A percentile compares a stretch with the other conserved stretches of the same genome.
Conservation (phyloP, 2,888 invertebrate genomes). For the Morinoia aosen region DNA sequence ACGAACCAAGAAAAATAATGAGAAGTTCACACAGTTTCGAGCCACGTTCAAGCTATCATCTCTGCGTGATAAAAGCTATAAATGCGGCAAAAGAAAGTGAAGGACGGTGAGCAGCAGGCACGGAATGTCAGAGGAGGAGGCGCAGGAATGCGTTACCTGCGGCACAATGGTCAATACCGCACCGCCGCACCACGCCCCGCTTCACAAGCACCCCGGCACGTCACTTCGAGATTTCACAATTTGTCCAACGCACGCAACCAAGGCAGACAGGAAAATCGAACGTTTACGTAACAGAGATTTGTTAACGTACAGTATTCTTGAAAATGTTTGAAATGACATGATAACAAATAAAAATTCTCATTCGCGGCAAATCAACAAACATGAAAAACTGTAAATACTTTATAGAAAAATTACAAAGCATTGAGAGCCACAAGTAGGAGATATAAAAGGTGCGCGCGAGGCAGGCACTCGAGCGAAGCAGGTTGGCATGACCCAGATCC, state of each 20-base stretch:
- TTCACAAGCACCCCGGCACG: background rate
- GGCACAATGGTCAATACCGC: background rate
- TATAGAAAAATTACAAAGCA: background rate
- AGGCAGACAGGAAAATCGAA: background rate
- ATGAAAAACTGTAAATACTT: too few species aligned
- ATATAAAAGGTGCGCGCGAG: background rate
- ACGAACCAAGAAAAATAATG: background rate
- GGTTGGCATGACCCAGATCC: conserved; percentile 6
- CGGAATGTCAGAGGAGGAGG: background rate
- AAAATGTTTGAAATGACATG: background rate
- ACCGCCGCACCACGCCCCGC: background rate
- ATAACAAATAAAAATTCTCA: background rate
- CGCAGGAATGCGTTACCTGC: conserved; percentile 12
- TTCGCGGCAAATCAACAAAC: too few species aligned
- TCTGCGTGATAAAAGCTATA: background rate
- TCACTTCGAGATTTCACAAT: background rate
- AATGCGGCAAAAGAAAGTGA: background rate
- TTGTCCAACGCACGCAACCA: background rate
- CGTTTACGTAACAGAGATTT: background rate
- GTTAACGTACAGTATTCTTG: background rate
- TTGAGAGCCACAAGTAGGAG: background rate
- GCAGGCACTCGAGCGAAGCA: background rate
- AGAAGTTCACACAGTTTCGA: background rate
- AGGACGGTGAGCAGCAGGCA: background rate
- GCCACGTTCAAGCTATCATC: background rate